These are phyloP conservation scores for Uropetala carovei DNA, from an alignment of 2,888 invertebrate species.

Conservation along the genomic window DNA sequence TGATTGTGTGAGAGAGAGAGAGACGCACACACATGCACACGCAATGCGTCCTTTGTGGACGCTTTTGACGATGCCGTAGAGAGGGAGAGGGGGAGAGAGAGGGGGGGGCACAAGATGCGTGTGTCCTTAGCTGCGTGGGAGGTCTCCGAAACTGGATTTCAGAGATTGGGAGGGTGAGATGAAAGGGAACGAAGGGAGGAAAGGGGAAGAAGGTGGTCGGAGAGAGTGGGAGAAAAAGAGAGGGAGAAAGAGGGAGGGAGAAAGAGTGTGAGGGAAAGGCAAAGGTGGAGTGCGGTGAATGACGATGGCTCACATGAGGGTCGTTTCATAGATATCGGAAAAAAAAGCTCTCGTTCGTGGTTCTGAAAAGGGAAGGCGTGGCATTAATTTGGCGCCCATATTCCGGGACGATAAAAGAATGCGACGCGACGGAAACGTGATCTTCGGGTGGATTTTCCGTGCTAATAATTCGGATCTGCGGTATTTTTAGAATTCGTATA, in stretches of 20 bases:
- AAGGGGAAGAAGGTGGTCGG: not conserved
- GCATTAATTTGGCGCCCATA: no score
- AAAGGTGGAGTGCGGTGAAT: not conserved
- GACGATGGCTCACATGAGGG: no score
- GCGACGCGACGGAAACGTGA: no score
- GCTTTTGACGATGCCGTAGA: not conserved
- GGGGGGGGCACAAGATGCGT: not conserved
- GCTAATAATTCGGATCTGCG: no score
- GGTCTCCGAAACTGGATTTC: slow-evolving; percentile 40
- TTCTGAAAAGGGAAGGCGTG: no score
- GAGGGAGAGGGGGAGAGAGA: not conserved
- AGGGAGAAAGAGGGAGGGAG: no score
- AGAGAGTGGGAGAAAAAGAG: not conserved
- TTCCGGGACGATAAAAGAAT: no score
- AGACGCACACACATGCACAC: no score
- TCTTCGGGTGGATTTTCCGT: no score
- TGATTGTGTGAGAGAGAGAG: not conserved
- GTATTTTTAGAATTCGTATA: no score
- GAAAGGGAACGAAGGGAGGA: not conserved
- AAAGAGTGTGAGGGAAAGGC: not conserved
- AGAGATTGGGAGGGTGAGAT: not conserved
- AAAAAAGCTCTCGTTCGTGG: no score
- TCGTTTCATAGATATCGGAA: no score
- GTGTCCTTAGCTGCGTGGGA: slow-evolving; percentile 33
- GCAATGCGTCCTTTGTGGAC: not conserved